Evolutionary conservation across 1,140 invertebrate genomes (phyloP).

Genomic region (Vollenhovia emeryi): DNA sequence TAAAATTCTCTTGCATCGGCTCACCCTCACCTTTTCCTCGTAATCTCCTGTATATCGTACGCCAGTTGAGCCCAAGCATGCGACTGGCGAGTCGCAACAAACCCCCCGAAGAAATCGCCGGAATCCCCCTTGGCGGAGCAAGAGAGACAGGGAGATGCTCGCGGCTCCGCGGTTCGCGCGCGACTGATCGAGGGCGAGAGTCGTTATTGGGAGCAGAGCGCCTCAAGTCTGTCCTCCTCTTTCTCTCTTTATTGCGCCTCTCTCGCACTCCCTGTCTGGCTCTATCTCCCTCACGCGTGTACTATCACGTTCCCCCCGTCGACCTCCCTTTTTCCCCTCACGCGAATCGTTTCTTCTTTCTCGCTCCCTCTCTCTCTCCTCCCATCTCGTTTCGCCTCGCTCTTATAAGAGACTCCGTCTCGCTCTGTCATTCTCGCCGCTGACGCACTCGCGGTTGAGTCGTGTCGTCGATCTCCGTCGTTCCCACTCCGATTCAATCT

Average conservation of each 20-base stretch:
- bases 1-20: constrained; percentile 1
- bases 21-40: constrained; percentile 28
- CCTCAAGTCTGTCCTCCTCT: constrained; percentile 57
- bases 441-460: constrained; percentile 28
- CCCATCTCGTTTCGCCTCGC: not conserved
- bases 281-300: constrained; percentile 1
- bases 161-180: constrained; percentile 79
- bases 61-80: constrained; percentile 1
- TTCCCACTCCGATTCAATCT: constrained; percentile 4
- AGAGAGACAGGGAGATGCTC: constrained; percentile 70
- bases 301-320: constrained; percentile 35
- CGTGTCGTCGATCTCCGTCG: constrained; percentile 19
- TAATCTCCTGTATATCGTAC: constrained; percentile 39
- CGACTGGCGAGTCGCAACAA: not conserved
- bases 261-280: constrained; percentile 8
- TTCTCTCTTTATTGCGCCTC: constrained; percentile 27
- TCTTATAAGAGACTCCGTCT: not conserved
- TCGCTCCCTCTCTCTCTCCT: not conserved
- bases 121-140: constrained; percentile 7
- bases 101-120: not conserved
- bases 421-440: constrained; percentile 39
- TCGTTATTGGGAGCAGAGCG: constrained; percentile 75
- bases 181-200: constrained; percentile 79
- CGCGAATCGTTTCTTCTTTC: not conserved
- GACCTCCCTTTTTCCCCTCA: constrained; percentile 30